A percentile compares a stretch with the other conserved stretches of the same genome.
These are phyloP conservation scores for Gallirallus australis DNA, from an alignment of 2,797 vertebrate species.

Conservation along the genomic window DNA sequence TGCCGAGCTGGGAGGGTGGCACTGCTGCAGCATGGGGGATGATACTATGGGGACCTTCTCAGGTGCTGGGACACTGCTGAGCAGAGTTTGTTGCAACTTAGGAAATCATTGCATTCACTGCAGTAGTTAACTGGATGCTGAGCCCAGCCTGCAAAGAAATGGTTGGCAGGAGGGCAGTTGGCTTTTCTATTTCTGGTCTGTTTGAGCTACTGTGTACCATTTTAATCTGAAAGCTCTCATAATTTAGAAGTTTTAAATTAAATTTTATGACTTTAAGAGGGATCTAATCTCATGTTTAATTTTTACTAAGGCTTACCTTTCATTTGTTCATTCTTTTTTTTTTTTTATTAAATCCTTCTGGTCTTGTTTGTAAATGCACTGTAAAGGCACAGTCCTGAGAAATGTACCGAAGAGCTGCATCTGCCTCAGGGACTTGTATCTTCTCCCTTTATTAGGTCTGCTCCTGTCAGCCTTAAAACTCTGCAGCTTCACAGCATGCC, in stretches of 20 bases:
- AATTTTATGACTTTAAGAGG: not conserved
- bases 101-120: accelerated
- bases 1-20: not conserved
- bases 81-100: not conserved
- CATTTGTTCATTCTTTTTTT: accelerated
- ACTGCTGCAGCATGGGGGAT: accelerated
- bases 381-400: not conserved
- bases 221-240: not conserved
- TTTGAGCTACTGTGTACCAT: not conserved
- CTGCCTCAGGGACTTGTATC: not conserved
- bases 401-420: not conserved
- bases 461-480: conserved; percentile 13
- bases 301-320: not conserved
- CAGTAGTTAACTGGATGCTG: not conserved
- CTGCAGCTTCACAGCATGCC: not conserved
- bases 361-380: not conserved
- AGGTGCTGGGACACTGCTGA: not conserved
- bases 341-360: not conserved
- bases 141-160: not conserved
- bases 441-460: conserved; percentile 22
- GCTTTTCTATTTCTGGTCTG: not conserved
- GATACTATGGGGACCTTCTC: not conserved
- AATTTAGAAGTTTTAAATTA: not conserved
- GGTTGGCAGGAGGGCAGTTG: not conserved
- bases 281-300: not conserved